A percentile compares a stretch with the other conserved stretches of the same genome.
These are phyloP conservation scores for Drosophila dunni DNA, from an alignment of 1,140 invertebrate species.

Conservation along the genomic window DNA sequence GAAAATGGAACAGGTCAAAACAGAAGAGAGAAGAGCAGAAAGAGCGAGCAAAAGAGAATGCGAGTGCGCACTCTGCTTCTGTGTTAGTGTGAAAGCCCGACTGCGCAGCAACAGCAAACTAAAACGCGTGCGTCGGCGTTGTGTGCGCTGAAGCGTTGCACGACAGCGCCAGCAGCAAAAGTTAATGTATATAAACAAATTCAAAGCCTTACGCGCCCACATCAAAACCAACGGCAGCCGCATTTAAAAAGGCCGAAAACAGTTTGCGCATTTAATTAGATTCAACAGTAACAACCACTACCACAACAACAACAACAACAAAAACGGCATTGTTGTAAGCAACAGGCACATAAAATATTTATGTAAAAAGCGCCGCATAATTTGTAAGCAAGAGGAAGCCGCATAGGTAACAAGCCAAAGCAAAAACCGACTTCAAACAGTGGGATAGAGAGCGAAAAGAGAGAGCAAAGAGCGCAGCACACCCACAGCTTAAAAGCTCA, in stretches of 20 bases:
- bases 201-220: slow-evolving; percentile 75
- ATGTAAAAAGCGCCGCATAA: slow-evolving; percentile 66
- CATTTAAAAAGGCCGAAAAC: slow-evolving; percentile 51
- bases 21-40: slow-evolving; percentile 15
- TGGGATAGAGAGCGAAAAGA: not conserved
- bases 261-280: slow-evolving; percentile 72
- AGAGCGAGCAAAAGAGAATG: not conserved
- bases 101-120: slow-evolving; percentile 39
- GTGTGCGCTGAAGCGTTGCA: slow-evolving; percentile 71
- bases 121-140: slow-evolving; percentile 53
- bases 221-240: slow-evolving; percentile 50
- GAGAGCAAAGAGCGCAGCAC: not conserved
- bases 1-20: slow-evolving; percentile 49
- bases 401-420: slow-evolving; percentile 33
- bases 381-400: slow-evolving; percentile 66
- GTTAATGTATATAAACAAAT: slow-evolving; percentile 73
- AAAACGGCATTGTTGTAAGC: slow-evolving; percentile 44
- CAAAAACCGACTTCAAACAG: not conserved
- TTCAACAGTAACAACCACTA: slow-evolving; percentile 41
- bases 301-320: slow-evolving; percentile 23
- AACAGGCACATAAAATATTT: slow-evolving; percentile 62
- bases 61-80: slow-evolving; percentile 66
- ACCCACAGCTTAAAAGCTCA: slow-evolving; percentile 40
- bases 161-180: slow-evolving; percentile 33
- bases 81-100: slow-evolving; percentile 58